These are phyloP conservation scores for Drosophila albomicans DNA, from an alignment of 1,140 invertebrate species.

Conservation along the genomic window DNA sequence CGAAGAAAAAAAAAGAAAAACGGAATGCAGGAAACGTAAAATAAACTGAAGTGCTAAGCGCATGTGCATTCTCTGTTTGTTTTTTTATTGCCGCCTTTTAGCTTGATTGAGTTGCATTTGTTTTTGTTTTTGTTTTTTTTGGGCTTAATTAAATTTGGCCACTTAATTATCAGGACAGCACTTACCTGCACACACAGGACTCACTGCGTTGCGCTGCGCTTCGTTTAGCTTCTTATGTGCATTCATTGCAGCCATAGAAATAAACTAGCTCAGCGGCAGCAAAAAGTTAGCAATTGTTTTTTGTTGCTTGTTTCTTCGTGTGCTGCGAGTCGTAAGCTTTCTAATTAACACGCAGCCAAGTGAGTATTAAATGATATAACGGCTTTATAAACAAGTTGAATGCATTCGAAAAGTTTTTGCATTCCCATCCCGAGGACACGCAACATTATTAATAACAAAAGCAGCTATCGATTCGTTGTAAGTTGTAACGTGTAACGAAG, in stretches of 20 bases:
- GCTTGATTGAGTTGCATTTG: conserved; percentile 54
- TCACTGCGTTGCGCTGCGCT: not conserved
- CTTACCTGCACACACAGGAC: conserved; percentile 10
- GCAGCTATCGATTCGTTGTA: not conserved
- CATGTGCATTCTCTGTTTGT: conserved; percentile 30
- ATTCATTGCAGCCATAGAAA: conserved; percentile 23
- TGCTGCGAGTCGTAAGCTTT: conserved; percentile 30
- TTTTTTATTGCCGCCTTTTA: conserved; percentile 54
- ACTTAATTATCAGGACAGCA: conserved; percentile 29
- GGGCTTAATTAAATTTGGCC: conserved; percentile 51
- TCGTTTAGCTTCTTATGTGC: conserved; percentile 20
- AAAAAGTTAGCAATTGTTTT: conserved; percentile 25
- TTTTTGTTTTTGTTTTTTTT: conserved; percentile 1
- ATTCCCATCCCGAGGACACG: not conserved
- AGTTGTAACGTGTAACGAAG: too few species aligned
- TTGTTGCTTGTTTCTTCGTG: not conserved
- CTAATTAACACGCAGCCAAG: conserved; percentile 36
- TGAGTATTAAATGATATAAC: conserved; percentile 1
- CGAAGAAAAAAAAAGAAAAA: too few species aligned
- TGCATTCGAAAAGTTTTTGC: not conserved
- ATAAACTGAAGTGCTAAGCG: conserved; percentile 18
- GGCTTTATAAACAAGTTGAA: conserved; percentile 4
- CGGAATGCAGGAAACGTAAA: not conserved
- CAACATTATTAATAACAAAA: not conserved
- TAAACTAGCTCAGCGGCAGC: conserved; percentile 4